These are phyloP conservation scores for Chrysomela aeneicollis DNA, from an alignment of 2,888 invertebrate species.

Conservation along the genomic window DNA sequence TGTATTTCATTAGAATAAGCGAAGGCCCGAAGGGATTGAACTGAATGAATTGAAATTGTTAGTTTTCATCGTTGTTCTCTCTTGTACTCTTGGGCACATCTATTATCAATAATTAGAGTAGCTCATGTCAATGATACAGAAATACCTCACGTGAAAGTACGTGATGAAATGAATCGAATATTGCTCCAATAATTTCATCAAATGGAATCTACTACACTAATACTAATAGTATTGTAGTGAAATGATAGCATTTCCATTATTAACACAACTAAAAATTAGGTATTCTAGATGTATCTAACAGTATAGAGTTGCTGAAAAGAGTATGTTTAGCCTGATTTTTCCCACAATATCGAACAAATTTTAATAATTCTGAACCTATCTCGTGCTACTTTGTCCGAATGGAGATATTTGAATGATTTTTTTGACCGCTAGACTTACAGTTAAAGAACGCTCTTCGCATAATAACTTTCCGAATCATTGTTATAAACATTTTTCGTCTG, in stretches of 20 bases:
- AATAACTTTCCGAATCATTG: slow-evolving; percentile 23
- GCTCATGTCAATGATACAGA: no score
- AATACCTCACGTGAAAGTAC: no score
- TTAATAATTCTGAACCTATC: slow-evolving; percentile 32
- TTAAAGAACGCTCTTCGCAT: slow-evolving; percentile 36
- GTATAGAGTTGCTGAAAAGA: neutral
- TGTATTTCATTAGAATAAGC: no score
- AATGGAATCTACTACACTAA: no score
- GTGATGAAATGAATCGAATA: no score
- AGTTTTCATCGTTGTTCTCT: no score
- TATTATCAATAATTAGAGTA: no score
- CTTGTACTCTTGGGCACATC: no score
- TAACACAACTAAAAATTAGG: neutral
- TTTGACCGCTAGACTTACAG: slow-evolving; percentile 43
- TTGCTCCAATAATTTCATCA: no score
- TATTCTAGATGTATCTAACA: neutral
- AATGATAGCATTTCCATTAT: neutral
- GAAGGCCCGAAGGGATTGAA: no score
- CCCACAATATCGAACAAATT: slow-evolving; percentile 29
- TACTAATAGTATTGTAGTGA: no score
- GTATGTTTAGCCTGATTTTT: slow-evolving; percentile 8
- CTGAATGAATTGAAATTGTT: no score
- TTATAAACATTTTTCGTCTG: slow-evolving; percentile 31
- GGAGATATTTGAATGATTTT: slow-evolving; percentile 27
- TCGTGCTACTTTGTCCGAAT: slow-evolving; percentile 35